Evolutionary conservation across 2,888 invertebrate species (phyloP), one percentile per base, ranked within the genome.

Genomic region (Apotomis capreana): DNA sequence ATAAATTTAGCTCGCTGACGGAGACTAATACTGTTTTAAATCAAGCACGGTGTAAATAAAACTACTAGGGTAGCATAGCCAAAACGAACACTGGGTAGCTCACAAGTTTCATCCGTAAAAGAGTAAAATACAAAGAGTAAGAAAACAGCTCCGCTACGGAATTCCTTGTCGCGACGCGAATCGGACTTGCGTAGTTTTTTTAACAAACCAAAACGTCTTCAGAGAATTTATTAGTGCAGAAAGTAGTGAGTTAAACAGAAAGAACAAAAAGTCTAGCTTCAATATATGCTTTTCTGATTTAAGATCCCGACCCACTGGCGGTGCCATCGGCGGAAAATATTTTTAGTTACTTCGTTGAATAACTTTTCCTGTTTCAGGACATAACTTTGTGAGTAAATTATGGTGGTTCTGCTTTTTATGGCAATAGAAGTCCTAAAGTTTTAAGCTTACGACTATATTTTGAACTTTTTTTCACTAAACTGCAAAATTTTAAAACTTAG

Each of bases 141-240:
- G 67, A 62, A 68, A 57, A 68, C 51, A 61, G 61, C 54, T 54
- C 64, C 46, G 40, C 61, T 70, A 62, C 67, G 67, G 67, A 71
- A 71, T 71, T 71, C 61, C 67, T 68, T 68, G 71, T 71, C 67
- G 71, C 67, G 61, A 71, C 64, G 58, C 49, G 67, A 60, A 68
- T 68, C 71, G 67, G 67, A 67, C 61, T 71, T 68, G 71, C 57
- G 57, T 67, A 67, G 67, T 71, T 68, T 68, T 71, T 71, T 67
- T 71, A 67, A 61, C 83, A 86, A 87, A 87, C 85, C 84, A 83
- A 84, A 87, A 83, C 86, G 86, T 86, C 87, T 89, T 88, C 84
- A 62, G 44, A 79, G 87, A 89, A 91, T 92, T 92, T 88, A 91
- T 92, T 91, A 91, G 86, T 84, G 85, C 83, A 80, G 81, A 83